Conservation (phyloP, 1,140 invertebrate genomes). For the Euwallacea fornicatus region DNA sequence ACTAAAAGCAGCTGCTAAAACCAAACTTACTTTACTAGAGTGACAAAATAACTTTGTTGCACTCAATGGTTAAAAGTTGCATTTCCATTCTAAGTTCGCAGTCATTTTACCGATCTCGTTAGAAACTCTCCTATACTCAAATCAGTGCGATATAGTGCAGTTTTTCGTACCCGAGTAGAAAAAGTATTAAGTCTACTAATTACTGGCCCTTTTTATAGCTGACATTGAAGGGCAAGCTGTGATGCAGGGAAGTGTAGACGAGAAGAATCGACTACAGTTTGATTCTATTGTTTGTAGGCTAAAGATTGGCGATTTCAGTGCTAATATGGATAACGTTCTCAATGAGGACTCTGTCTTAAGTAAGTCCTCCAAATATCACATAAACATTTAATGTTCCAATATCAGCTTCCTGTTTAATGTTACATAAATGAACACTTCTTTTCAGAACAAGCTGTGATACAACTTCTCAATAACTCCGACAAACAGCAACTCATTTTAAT, state of each 20-base stretch:
- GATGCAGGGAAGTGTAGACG: conserved; percentile 54
- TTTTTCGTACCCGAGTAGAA: not conserved
- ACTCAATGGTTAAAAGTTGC: too few relatives aligned
- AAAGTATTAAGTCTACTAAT: conserved; percentile 1
- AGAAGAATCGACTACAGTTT: conserved; percentile 58
- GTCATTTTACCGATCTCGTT: too few relatives aligned
- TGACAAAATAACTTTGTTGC: too few relatives aligned
- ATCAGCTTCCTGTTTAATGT: not conserved
- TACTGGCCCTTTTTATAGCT: conserved; percentile 52
- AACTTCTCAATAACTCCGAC: conserved; percentile 37
- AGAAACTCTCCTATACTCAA: too few relatives aligned
- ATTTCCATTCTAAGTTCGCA: too few relatives aligned
- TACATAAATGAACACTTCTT: not conserved
- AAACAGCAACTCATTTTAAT: conserved; percentile 38
- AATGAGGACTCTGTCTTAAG: conserved; percentile 66
- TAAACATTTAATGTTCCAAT: not conserved
- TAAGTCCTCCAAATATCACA: conserved; percentile 29
- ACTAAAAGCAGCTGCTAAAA: too few relatives aligned
- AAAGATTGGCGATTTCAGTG: conserved; percentile 60
- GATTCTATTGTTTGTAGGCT: conserved; percentile 63
- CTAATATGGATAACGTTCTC: conserved; percentile 65
- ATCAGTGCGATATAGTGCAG: too few relatives aligned
- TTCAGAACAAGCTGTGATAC: conserved; percentile 40
- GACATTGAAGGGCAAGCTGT: conserved; percentile 63
- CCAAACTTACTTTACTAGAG: too few relatives aligned